Base-by-base conservation (phyloP, 2,113 vertebrate species). In the Amphiprion ocellaris region DNA sequence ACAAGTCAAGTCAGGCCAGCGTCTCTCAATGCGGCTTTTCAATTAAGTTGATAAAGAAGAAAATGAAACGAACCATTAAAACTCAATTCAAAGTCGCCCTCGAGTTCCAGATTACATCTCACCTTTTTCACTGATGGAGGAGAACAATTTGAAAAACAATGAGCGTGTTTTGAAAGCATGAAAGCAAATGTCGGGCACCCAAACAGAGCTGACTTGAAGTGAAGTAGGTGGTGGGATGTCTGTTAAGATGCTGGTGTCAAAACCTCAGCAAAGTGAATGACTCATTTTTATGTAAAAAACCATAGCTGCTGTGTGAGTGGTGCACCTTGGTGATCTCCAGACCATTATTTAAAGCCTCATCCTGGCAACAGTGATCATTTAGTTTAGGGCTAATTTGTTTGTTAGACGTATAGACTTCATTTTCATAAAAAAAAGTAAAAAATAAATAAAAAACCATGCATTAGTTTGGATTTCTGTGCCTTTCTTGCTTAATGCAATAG, bases 51-150 rank as follows among this genome's bases (percentile, higher is more conserved):
- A 83, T 69, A 63, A 63, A 64, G n/a, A 49, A 24, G 19, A 30
- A 76, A 69, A 58, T 21, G 5, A 69, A 78, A 71, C 39, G 56
- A 67, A 68, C 19, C 50, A 68, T 83, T 83, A 77, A 74, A 84
- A 55, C 44, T 26, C 33, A 67, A 26, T 60, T 30, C 37, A 68
- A 41, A 67, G 65, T 68, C 72, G 33, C 39, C 28, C 37, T 58
- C 4, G 1, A 66, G 68, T 79, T 33, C 68, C 4, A 41, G 65
- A 61, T 79, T 49, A 28, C 15, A 74, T 80, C 76, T 78, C 28
- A 39, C 44, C 41, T 67, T 54, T 68, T 49, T 47, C 67, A 69
- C 21, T 50, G 62, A 66, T 21, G 21, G 60, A 37, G 23, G 14
- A 73, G 39, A 68, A 37, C 30, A 65, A 69, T 70, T 55, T 67